Conservation (phyloP, 2,888 invertebrate genomes). For the Adelphocoris suturalis region DNA sequence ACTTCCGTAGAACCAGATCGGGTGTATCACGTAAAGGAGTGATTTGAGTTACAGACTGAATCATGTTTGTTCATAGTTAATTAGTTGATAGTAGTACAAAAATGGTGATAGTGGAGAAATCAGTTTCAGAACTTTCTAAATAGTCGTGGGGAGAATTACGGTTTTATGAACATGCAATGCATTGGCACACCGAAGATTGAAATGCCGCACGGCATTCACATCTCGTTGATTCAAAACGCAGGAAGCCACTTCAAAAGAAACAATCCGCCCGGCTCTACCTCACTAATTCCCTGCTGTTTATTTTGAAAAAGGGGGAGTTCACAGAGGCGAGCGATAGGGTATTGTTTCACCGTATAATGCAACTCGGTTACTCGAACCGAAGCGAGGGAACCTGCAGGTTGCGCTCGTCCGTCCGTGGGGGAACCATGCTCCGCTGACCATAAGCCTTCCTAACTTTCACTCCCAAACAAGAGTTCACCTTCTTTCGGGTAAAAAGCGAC, state of each 20-base stretch:
- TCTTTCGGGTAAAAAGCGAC: neutral
- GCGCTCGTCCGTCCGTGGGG: neutral
- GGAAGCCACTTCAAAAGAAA: slow-evolving; percentile 1
- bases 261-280: slow-evolving; percentile 10
- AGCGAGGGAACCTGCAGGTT: neutral
- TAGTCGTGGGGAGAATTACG: too few species aligned
- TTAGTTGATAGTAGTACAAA: too few species aligned
- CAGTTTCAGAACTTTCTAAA: too few species aligned
- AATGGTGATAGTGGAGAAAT: too few species aligned
- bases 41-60: too few species aligned
- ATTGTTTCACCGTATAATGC: slow-evolving; percentile 47
- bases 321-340: neutral
- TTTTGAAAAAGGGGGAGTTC: neutral
- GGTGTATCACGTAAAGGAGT: too few species aligned
- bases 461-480: slow-evolving; percentile 39
- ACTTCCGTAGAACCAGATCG: too few species aligned
- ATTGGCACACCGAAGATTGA: too few species aligned
- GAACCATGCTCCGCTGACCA: slow-evolving; percentile 48
- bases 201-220: neutral
- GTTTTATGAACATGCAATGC: too few species aligned
- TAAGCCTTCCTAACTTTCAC: slow-evolving; percentile 47
- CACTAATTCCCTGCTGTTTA: slow-evolving; percentile 20
- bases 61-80: too few species aligned
- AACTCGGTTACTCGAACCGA: slow-evolving; percentile 31
- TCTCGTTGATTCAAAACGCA: neutral